phyloP scores from a whole-genome alignment of 2,797 vertebrate genomes.

The Pitangus sulphuratus region DNA sequence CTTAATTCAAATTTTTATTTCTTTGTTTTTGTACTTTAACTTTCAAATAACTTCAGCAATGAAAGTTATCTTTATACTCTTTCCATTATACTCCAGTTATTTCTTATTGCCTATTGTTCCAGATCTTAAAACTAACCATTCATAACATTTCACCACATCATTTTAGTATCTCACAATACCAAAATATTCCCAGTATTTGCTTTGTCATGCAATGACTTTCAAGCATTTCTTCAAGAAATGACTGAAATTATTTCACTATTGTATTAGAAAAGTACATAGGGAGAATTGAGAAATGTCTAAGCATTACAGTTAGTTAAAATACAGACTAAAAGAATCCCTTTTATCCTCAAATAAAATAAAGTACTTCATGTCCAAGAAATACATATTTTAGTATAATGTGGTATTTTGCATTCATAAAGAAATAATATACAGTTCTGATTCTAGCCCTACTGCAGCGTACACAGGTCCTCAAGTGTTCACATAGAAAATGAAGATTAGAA shows the following conservation, averaged over 20 bases:
- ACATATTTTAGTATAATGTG: neutral
- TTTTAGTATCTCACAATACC: neutral
- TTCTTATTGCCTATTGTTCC: neutral
- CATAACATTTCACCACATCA: neutral
- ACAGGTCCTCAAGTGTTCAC: neutral
- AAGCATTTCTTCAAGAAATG: neutral
- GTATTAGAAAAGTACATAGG: neutral
- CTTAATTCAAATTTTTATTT: neutral
- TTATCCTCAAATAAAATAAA: neutral
- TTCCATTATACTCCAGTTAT: neutral
- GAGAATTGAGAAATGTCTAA: neutral
- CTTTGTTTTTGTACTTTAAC: neutral
- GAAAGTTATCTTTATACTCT: accelerated
- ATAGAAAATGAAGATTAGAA: neutral
- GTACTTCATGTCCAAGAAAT: neutral
- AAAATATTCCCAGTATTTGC: neutral
- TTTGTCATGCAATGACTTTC: neutral
- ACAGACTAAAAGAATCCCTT: neutral
- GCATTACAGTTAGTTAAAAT: neutral
- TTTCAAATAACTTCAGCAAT: neutral
- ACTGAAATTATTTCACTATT: neutral
- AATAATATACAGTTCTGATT: neutral
- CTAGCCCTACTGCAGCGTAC: neutral
- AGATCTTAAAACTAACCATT: neutral
- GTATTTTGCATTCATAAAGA: neutral